Evolutionary conservation across 2,797 vertebrate genomes (phyloP).

Genomic region (Chromis chromis): DNA sequence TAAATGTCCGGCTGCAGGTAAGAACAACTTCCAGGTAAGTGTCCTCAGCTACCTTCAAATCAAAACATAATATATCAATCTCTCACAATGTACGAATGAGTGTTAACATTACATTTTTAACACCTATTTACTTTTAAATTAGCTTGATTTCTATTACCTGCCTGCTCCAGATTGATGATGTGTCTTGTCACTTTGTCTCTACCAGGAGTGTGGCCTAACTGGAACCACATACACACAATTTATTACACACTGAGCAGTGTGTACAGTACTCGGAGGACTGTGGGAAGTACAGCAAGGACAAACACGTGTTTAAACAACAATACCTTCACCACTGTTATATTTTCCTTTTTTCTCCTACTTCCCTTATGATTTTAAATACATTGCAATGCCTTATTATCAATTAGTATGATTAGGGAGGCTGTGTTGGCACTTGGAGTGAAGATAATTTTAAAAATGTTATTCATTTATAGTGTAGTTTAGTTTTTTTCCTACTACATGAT

Average conservation of each 20-base stretch:
- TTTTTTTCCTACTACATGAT: neutral
- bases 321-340: neutral
- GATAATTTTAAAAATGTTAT: neutral
- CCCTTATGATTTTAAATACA: too few relatives aligned
- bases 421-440: conserved; percentile 5
- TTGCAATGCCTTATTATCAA: neutral
- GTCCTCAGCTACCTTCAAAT: conserved; percentile 9
- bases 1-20: conserved; percentile 25
- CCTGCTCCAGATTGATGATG: conserved; percentile 26
- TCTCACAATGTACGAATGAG: conserved; percentile 7
- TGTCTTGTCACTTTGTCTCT: conserved; percentile 39
- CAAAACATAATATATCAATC: neutral
- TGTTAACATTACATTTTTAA: neutral
- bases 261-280: neutral
- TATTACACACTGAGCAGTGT: neutral
- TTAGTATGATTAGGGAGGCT: neutral
- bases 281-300: conserved; percentile 25
- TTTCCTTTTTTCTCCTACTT: neutral
- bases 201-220: conserved; percentile 39
- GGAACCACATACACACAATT: conserved; percentile 13
- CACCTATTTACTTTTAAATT: neutral
- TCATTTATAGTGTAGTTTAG: neutral
- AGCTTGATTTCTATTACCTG: neutral
- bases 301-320: conserved; percentile 28
- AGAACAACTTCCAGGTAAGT: conserved; percentile 18